Base-by-base conservation (phyloP, 2,888 invertebrate genomes). In the Cosmia trapezina region DNA sequence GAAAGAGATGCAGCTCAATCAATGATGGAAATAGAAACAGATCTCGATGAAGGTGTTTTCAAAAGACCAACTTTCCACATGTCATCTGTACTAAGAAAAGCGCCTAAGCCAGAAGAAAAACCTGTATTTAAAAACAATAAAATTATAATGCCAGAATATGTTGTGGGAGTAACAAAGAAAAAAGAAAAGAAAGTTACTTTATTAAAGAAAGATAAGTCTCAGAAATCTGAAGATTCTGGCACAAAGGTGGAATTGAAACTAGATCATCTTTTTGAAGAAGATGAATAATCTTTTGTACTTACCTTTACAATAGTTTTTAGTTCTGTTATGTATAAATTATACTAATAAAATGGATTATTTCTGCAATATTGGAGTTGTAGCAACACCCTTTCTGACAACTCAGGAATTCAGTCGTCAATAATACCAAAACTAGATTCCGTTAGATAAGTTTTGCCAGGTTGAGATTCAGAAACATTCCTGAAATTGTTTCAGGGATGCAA, bases 121-220 rank as follows among this genome's bases (percentile, higher is more conserved):
- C 82, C 97, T 8, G 93, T 96, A 66, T 97, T 97, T 85, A 97
- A 96, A 87, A 97, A 96, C 77, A 97, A 97, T 71, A 98, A 98
- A 93, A 90, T 98, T 60, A 93, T 98, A 0, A 98, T 98, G 98
- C 98, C 98, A 0, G 98, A 98, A 88, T 98, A 98, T 96, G 97
- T 98, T 22, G 97, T 98, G 73, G 98, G 98, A 0, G 96, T 97
- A 83, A 97, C 96, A 83, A 93, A 92, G 64, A 96, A 95, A 83
- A 97, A 95, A 87, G 94, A 94, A 72, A 96, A 94, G 75, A 96
- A 94, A 88, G 91, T 83, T 53, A 83, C 79, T 68, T 28, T 78
- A 33, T 85, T 74, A 1, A 87, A 81, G 88, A 89, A 76, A 79
- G 70, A 83, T 19, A 53, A 65, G 49, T 22, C 70, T 6, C 70